Evolutionary conservation across 2,888 invertebrate genomes (phyloP).

Genomic region (Muschampia plurimacula): DNA sequence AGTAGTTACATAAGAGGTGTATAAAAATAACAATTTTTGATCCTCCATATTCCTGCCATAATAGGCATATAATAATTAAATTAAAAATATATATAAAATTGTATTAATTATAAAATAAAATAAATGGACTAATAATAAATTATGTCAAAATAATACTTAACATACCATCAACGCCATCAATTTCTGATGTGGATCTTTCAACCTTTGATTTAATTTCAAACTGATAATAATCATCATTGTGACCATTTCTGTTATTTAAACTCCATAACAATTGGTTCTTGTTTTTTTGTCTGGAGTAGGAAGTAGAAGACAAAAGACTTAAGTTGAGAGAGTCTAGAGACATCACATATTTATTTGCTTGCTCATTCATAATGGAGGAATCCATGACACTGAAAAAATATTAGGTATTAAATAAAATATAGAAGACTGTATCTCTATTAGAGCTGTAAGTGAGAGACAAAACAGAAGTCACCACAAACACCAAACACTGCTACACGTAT

Average conservation of each 20-base stretch:
- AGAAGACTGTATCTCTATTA: too few relatives aligned
- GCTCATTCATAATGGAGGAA: neutral
- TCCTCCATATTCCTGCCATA: too few relatives aligned
- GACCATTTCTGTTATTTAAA: neutral
- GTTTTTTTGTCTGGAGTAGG: neutral
- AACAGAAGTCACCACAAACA: too few relatives aligned
- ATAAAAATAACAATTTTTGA: too few relatives aligned
- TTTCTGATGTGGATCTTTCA: neutral
- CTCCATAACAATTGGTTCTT: conserved; percentile 4
- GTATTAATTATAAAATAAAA: too few relatives aligned
- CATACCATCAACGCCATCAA: conserved; percentile 17
- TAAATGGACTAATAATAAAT: too few relatives aligned
- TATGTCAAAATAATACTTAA: neutral
- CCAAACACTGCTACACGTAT: too few relatives aligned
- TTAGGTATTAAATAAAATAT: too few relatives aligned
- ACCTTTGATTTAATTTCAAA: conserved; percentile 42
- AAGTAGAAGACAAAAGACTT: conserved; percentile 31
- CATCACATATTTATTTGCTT: conserved; percentile 38
- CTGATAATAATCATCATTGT: conserved; percentile 42
- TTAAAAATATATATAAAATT: too few relatives aligned
- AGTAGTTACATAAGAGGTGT: too few relatives aligned
- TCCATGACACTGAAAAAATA: conserved; percentile 10
- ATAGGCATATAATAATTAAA: too few relatives aligned
- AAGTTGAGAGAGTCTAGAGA: conserved; percentile 43
- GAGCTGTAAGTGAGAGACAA: too few relatives aligned